These are phyloP conservation scores for Corapipo altera DNA, from an alignment of 2,113 vertebrate species.

Conservation along the genomic window DNA sequence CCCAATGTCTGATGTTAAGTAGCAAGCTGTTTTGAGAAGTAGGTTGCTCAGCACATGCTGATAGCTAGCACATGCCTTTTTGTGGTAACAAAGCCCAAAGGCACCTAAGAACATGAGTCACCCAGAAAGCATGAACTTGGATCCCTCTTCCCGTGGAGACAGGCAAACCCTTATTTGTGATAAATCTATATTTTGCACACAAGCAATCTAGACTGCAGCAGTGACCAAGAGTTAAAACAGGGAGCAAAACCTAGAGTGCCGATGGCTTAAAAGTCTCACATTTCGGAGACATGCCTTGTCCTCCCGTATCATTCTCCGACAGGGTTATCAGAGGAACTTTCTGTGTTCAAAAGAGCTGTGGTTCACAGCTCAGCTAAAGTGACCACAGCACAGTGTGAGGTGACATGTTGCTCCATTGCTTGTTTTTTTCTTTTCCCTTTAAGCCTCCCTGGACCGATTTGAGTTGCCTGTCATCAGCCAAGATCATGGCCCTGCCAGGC, in stretches of 20 bases:
- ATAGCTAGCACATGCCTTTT: not conserved
- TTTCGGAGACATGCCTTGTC: slow-evolving; percentile 70
- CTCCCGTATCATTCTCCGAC: slow-evolving; percentile 66
- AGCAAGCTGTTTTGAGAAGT: not conserved
- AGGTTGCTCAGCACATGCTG: not conserved
- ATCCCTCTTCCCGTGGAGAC: not conserved
- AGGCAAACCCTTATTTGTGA: not conserved
- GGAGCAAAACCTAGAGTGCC: slow-evolving; percentile 58
- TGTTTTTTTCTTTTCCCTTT: not conserved
- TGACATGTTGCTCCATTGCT: slow-evolving; percentile 39
- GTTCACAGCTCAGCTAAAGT: slow-evolving; percentile 76
- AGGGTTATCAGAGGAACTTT: slow-evolving; percentile 76
- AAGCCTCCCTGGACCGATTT: slow-evolving; percentile 62
- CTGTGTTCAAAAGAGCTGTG: slow-evolving; percentile 66
- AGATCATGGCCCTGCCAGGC: slow-evolving; percentile 51
- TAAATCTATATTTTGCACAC: slow-evolving; percentile 37
- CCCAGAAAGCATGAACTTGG: slow-evolving; percentile 20
- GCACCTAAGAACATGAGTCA: not conserved
- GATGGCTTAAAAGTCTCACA: slow-evolving; percentile 66
- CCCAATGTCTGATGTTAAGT: not conserved
- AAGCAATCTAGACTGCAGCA: not conserved
- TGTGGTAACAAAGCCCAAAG: not conserved
- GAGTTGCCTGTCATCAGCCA: slow-evolving; percentile 71
- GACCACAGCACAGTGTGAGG: slow-evolving; percentile 72
- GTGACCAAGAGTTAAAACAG: slow-evolving; percentile 65